These are phyloP conservation scores for Tragelaphus oryx DNA, from an alignment of 2,797 vertebrate species.

Conservation along the genomic window DNA sequence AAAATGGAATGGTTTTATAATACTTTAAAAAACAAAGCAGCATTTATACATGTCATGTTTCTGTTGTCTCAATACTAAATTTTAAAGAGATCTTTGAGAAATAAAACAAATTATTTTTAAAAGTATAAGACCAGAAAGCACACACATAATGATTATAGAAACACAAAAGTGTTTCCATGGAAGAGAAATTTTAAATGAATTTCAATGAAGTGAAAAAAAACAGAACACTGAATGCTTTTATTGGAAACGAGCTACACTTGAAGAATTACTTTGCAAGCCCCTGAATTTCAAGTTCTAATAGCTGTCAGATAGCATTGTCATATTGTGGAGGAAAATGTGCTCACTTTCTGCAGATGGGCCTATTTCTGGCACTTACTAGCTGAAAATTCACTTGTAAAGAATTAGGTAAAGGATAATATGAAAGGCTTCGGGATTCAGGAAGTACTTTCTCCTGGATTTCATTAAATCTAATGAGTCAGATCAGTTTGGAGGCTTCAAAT, in stretches of 20 bases:
- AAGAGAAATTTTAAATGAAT: slow-evolving; percentile 60
- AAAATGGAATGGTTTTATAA: slow-evolving; percentile 13
- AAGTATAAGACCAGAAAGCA: slow-evolving; percentile 11
- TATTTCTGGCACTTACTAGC: slow-evolving; percentile 69
- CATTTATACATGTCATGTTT: background rate
- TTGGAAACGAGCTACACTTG: slow-evolving; percentile 50
- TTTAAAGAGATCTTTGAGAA: background rate
- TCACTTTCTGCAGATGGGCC: slow-evolving; percentile 61
- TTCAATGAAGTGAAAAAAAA: slow-evolving; percentile 30
- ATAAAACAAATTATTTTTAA: slow-evolving; percentile 8
- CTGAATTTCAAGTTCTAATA: slow-evolving; percentile 58
- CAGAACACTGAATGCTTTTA: slow-evolving; percentile 38
- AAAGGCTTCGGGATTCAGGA: slow-evolving; percentile 84
- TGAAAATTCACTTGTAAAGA: slow-evolving; percentile 79
- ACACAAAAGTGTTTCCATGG: slow-evolving; percentile 1
- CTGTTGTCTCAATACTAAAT: background rate
- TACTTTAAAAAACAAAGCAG: background rate
- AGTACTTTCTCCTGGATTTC: slow-evolving; percentile 89
- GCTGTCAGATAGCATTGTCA: slow-evolving; percentile 67
- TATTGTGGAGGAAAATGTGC: slow-evolving; percentile 52
- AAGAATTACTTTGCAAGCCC: slow-evolving; percentile 36
- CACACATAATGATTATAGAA: slow-evolving; percentile 26
- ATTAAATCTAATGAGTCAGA: slow-evolving; percentile 82
- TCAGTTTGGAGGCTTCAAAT: slow-evolving; percentile 38
- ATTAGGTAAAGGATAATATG: slow-evolving; percentile 80